Evolutionary conservation across 2,113 vertebrate species (phyloP), one percentile per base, ranked within the genome.

Genomic region (Osmerus eperlanus): DNA sequence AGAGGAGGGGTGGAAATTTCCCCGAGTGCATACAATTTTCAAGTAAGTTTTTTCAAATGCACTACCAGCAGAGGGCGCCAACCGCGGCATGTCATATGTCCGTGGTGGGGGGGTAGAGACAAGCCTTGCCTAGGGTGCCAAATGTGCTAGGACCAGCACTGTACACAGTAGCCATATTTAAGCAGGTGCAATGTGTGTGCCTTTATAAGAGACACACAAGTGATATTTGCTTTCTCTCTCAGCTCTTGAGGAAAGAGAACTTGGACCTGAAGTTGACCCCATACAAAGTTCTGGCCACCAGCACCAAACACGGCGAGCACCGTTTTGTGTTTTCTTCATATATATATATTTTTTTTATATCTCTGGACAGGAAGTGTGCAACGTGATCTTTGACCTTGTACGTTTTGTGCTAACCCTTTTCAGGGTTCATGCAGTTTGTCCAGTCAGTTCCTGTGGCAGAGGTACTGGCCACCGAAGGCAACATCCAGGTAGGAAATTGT

Each of bases 391-490:
- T 58, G 14, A 51, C 60, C 73, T 28, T 28, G 25, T 28, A 28
- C 2, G 3, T 28, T 28, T 54, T 61, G 21, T 61, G 12, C 73
- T 16, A 13, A 2, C 41, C 3, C 61, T 4, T 73, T 53, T 1
- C 81, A 99, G 97, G 97, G 65, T 99, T 99, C 82, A 99, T 99
- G 97, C 97, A 99, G 88, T 99, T 98, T 82, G 96, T 99, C 75
- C 97, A 99, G 78, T 99, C 97, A 0, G 97, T 99, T 68, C 96
- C 97, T 28, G 97, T 99, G 7, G 97, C 97, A 56, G 97, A 99
- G 83, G 97, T 99, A 68, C 92, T 99, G 72, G 96, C 96, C 12
- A 97, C 96, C 18, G 97, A 99, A 86, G 97, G 97, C 67, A 98
- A 95, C 77, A 99, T 99, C 89, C 97, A 99, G 96, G 97, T 99